Evolutionary conservation across 2,797 vertebrate species (phyloP), one percentile per base, ranked within the genome.

Genomic region (Coluber constrictor): DNA sequence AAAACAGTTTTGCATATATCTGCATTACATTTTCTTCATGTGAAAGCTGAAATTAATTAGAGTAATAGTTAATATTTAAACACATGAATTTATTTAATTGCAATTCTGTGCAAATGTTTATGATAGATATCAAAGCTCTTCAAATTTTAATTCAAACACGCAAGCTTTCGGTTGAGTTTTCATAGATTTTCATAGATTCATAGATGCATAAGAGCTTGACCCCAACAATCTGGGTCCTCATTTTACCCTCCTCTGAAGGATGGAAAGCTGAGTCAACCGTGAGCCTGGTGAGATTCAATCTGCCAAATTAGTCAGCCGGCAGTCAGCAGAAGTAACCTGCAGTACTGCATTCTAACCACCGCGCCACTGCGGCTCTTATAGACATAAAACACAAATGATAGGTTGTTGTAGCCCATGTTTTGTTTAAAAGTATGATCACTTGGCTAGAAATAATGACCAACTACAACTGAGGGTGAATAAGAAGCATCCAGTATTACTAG

Each of bases 11-110:
- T 74, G 66, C 16, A 0, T 37, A 37, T 37, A 37, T 74, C 66
- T 66, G 63, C 63, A 66, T 66, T 66, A 66, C 12, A 74, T 74
- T 74, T 74, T 1, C 54, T n/a, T 87, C 27, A 87, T 87, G 27
- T 56, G 37, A 27, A 87, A 56, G 86, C 86, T 70, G 15, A 37
- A 74, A 74, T n/a, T 18, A 74, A 37, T 74, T 37, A 74, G 16
- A 37, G 66, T 37, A 32, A 37, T 74, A 74, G 66, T 37, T 37
- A 74, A 37, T 37, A 37, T 9, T 74, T 74, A 74, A 74, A 3
- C 29, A 63, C n/a, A 32, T 88, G 87, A 43, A 88, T 20, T 92
- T 92, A 43, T 88, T 92, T 63, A 87, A 87, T 54, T 91, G 60
- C 47, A 32, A 60, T 87, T 27, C 3, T 61, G 61, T 63, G 59